Evolutionary conservation across 2,888 invertebrate genomes (phyloP).

Genomic region (Eupithecia inturbata): DNA sequence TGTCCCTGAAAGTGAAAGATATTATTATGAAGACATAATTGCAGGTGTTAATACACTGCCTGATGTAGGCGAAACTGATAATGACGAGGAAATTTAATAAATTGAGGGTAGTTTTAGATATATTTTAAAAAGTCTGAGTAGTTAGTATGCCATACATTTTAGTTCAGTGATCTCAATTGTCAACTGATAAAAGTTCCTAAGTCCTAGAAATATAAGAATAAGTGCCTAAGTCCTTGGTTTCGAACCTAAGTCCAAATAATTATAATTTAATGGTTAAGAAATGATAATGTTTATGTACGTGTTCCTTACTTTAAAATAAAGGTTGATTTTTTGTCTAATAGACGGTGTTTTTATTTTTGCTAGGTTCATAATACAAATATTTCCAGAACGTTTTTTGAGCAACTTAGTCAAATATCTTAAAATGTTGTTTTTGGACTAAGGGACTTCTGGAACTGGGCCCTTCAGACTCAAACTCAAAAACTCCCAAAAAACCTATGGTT

Average conservation of each 20-base stretch:
- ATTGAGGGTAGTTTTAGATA: conserved; percentile 17
- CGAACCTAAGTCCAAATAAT: conserved; percentile 11
- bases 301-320: conserved; percentile 2
- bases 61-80: conserved; percentile 17
- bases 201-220: conserved; percentile 3
- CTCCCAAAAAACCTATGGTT: too few relatives aligned
- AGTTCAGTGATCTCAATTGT: conserved; percentile 10
- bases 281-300: conserved; percentile 6
- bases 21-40: conserved; percentile 20
- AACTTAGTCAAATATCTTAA: conserved; percentile 10
- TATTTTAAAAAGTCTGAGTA: conserved; percentile 15
- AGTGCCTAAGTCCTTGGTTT: conserved; percentile 3
- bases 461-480: too few relatives aligned
- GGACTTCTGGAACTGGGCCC: conserved; percentile 23
- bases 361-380: conserved; percentile 18
- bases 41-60: conserved; percentile 13
- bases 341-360: conserved; percentile 8
- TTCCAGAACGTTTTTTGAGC: conserved; percentile 17
- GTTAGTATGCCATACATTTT: conserved; percentile 5
- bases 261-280: conserved; percentile 5
- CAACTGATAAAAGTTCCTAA: conserved; percentile 8
- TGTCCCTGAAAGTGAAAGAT: conserved; percentile 17
- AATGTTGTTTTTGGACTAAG: conserved; percentile 4
- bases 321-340: conserved; percentile 4
- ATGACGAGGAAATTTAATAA: not conserved